Evolutionary conservation across 1,140 invertebrate genomes (phyloP), one percentile per base, ranked within the genome.

Genomic region (Drosophila simulans): DNA sequence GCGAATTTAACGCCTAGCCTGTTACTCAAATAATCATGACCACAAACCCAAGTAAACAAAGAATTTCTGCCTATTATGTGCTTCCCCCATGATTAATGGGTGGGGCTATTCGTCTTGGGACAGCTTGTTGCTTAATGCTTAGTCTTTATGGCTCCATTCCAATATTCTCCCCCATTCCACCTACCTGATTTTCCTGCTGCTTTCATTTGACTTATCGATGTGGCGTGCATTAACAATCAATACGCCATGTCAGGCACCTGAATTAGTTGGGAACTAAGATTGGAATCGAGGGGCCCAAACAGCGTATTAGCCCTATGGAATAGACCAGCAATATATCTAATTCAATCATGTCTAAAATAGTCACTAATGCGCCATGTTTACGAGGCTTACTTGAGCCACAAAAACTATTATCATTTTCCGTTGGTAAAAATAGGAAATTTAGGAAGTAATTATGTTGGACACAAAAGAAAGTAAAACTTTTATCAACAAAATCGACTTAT

Each of bases 221-320:
- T 65, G 48, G 82, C 77, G 82, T 86, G 82, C 78, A 86, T 85
- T 86, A 86, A 69, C 78, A 86, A 86, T 86, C 82, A 86, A 86
- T 86, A 86, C 45, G 46, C 64, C 70, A 74, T 74, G 52, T 56
- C 69, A 49, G 73, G 48, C 59, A 66, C 46, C 25, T 56, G 59
- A 75, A 57, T 42, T 52, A 27, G 20, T 39, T 42, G 12, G 20
- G 15, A 37, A 59, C 57, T 62, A 34, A 20, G 15, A 25, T 15
- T 17, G 62, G 15, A 59, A 48, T 13, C 15, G 4, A 20, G 10
- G n/a, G 4, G 25, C 10, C 12, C 11, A 53, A 68, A 53, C 34
- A 17, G 59, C 56, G 42, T 52, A 31, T n/a, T 3, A 35, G 42
- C 8, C 11, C 25, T 17, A n/a, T 59, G 31, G 55, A 35, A 35